Base-by-base conservation (phyloP, 1,140 invertebrate genomes). In the Megalopta genalis region DNA sequence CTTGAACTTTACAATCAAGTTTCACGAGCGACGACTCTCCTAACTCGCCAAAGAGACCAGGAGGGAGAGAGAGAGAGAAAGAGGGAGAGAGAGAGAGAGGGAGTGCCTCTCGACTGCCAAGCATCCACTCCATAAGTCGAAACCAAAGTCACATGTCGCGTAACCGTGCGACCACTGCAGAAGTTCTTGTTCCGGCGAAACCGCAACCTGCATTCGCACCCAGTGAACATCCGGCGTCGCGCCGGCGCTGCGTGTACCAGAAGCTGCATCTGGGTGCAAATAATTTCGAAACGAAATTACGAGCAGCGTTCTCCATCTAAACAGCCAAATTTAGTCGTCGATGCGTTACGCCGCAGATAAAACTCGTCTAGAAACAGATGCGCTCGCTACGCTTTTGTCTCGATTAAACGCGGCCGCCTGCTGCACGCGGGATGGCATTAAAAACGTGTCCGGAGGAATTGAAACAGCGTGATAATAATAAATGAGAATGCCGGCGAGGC, bases 271-370 rank as follows among this genome's bases (percentile, higher is more conserved):
- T 70, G 59, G 42, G n/a, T 25, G 39, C 42, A 39, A 63, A 77
- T 77, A 77, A 77, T 71, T 77, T 23, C 37, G 7, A 49, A 71
- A 71, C 75, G 75, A 52, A 77, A 77, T 77, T 63, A 71, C 57
- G 62, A 12, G 1, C 10, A 12, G 54, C 42, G 49, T 70, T 60
- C 23, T 27, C 57, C 59, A 49, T 42, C 27, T 21, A 39, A 52
- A 39, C 39, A 42, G 66, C 27, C 49, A 16, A 69, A 77, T 77
- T 69, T 62, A 6, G 60, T 52, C 18, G 62, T 21, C 74, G 12
- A 23, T 68, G 39, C 21, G 12, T 46, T 60, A 37, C 21, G 23
- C 16, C n/a, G 2, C 23, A 23, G 14, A 4, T 60, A n/a, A 23
- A 46, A 62, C 25, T n/a, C 12, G 12, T 16, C 14, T 21, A 9